Percentiles rank a stretch among this genome's conserved stretches.
These are phyloP conservation scores for Bryconaethiops microstoma DNA, from an alignment of 2,797 vertebrate genomes.

Conservation along the genomic window DNA sequence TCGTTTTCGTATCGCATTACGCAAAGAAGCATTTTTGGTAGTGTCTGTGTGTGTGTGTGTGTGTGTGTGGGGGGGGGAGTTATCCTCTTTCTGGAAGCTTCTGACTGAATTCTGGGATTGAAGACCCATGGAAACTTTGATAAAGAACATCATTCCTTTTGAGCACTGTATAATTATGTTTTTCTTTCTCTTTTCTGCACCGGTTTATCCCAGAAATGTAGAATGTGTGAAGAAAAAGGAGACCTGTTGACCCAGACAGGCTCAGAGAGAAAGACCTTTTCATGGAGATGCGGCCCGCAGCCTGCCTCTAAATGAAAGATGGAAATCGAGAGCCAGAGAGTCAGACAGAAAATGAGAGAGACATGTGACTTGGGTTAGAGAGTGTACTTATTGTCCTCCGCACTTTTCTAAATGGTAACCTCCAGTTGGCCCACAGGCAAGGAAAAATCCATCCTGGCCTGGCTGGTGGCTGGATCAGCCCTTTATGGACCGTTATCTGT, in stretches of 20 bases:
- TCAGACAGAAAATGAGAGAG: neutral
- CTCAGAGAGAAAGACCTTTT: neutral
- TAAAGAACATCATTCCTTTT: too few species aligned
- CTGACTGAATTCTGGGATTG: too few species aligned
- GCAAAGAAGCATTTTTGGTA: too few species aligned
- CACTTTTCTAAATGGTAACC: slow-evolving; percentile 20
- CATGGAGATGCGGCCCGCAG: neutral
- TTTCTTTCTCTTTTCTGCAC: neutral
- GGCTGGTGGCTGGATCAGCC: slow-evolving; percentile 26
- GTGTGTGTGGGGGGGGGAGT: too few species aligned
- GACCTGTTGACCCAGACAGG: neutral
- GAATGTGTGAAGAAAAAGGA: neutral
- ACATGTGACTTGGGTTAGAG: neutral
- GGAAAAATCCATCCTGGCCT: slow-evolving; percentile 36
- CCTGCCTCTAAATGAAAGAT: neutral
- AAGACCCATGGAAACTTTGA: too few species aligned
- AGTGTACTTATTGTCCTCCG: slow-evolving; percentile 13
- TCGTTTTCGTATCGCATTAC: too few species aligned
- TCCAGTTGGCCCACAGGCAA: slow-evolving; percentile 24
- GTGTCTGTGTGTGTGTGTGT: too few species aligned
- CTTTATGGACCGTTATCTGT: slow-evolving; percentile 43
- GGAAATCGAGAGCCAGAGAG: neutral
- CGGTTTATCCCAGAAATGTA: neutral
- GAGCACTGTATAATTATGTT: neutral
- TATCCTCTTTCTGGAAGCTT: too few species aligned